Base-by-base conservation (phyloP, 1,140 invertebrate species). In the Drosophila elegans region DNA sequence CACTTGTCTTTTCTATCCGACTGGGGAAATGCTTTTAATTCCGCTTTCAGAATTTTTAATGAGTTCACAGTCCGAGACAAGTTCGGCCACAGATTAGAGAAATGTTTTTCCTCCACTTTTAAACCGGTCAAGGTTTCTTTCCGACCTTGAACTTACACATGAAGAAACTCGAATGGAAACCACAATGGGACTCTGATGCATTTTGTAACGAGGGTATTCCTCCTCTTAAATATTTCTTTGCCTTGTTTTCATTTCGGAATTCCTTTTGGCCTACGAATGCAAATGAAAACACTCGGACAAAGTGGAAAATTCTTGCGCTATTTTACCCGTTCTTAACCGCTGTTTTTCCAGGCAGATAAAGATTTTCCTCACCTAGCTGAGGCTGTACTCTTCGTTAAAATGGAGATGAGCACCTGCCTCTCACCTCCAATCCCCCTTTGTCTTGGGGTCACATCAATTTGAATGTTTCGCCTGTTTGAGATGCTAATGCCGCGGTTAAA, bases 401-500 rank as follows among this genome's bases (percentile, higher is more conserved):
- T 54, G 46, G 46, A 69, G 46, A 51, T 38, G 61, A 67, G 27
- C 66, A 39, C 38, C 61, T 10, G 16, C 51, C 21, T 13, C 29
- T 10, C 21, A 13, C 7, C 68, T 36, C 53, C 4, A 13, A 36
- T n/a, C 12, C 42, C 34, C 5, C 46, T 1, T 45, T 46, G 7
- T 64, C 46, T 48, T 63, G 53, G 62, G 55, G 74, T 78, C 79
- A 77, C 74, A 80, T 77, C 73, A 73, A 73, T 81, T 76, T 80
- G 78, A 80, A 73, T 80, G 72, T 80, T 80, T 71, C 51, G 45
- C 77, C 46, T 72, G 60, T 82, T 82, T 82, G 74, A 82, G 74
- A 82, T 82, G 74, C 62, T 82, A 82, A 82, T 82, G 78, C 61
- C 34, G 54, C 41, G 48, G 53, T 56, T 32, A 77, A 21, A 21